Evolutionary conservation across 2,113 vertebrate genomes (phyloP).

Genomic region (Lasiurus cinereus): DNA sequence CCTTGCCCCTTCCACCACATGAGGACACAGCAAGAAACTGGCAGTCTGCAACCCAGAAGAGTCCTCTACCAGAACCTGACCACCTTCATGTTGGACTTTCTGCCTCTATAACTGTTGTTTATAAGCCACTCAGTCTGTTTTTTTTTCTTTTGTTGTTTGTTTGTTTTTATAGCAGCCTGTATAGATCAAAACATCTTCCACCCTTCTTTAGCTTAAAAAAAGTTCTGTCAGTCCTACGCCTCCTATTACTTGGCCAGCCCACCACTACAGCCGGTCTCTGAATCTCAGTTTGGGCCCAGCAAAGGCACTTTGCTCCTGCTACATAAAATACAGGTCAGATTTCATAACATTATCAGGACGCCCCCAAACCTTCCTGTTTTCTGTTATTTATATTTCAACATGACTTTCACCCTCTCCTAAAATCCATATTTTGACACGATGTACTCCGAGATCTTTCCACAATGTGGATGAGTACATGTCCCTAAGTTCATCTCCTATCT

Average conservation of each 20-base stretch:
- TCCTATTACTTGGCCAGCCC: not conserved
- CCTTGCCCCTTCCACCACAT: rapidly evolving
- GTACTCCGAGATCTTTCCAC: not conserved
- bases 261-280: not conserved
- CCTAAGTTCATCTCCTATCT: no score
- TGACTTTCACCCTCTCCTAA: not conserved
- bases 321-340: not conserved
- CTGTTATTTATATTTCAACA: not conserved
- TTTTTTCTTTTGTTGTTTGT: not conserved
- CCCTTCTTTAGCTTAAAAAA: not conserved
- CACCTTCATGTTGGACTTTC: not conserved
- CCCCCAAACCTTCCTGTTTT: not conserved
- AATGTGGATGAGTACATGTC: rapidly evolving
- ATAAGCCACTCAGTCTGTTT: not conserved
- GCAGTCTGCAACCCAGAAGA: not conserved
- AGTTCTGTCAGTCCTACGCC: not conserved
- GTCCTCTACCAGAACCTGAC: not conserved
- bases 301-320: not conserved
- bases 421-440: not conserved
- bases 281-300: not conserved
- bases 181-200: not conserved
- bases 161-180: not conserved
- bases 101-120: not conserved
- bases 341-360: not conserved
- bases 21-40: not conserved